These are phyloP conservation scores for Ctenochaetus hawaiiensis DNA, from an alignment of 2,797 vertebrate genomes.

Conservation along the genomic window DNA sequence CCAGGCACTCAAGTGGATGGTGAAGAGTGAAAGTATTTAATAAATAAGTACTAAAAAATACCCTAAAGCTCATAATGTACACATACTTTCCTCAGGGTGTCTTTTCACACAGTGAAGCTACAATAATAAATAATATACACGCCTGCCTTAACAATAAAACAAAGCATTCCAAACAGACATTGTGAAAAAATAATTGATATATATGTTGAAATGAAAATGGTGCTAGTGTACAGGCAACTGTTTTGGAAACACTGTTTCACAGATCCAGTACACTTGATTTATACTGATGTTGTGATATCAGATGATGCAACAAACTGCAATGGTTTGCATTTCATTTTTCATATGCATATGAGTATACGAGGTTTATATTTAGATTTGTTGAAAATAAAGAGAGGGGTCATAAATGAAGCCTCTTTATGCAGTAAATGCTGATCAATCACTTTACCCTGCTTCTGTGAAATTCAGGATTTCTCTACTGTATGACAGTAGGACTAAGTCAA, in stretches of 20 bases:
- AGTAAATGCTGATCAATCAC: conserved; percentile 22
- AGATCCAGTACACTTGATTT: too few species aligned
- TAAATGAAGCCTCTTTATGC: neutral
- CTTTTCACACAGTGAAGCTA: neutral
- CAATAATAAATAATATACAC: neutral
- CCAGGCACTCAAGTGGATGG: neutral
- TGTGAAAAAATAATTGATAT: neutral
- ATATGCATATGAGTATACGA: too few species aligned
- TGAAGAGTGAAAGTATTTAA: neutral
- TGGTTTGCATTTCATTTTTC: too few species aligned
- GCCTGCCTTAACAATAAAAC: too few species aligned
- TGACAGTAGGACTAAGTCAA: conserved; percentile 1
- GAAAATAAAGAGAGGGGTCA: neutral
- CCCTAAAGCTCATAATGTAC: too few species aligned
- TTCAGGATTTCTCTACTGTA: conserved; percentile 14
- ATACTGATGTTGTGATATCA: too few species aligned
- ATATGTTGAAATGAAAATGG: neutral
- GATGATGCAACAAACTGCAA: too few species aligned
- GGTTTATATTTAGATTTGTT: too few species aligned
- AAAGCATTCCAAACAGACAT: neutral
- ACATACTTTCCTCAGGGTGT: neutral
- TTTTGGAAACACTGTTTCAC: neutral
- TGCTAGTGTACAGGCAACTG: neutral
- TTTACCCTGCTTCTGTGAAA: neutral
- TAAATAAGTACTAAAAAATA: neutral